Conservation (phyloP, 2,888 invertebrate genomes). For the Zygogramma bicolorata region DNA sequence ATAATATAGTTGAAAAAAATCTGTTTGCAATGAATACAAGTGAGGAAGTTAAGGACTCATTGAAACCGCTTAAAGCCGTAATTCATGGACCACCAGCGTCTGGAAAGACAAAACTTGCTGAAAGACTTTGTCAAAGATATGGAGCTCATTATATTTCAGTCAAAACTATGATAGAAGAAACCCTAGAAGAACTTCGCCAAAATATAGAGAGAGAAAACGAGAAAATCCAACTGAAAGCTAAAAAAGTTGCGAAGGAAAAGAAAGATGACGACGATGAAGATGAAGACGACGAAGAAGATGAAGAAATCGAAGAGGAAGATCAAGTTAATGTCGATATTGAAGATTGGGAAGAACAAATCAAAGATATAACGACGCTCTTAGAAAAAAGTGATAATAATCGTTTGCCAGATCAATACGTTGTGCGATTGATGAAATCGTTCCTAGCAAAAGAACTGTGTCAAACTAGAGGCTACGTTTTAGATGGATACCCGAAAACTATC, state of each 20-base stretch:
- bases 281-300: constrained; percentile 49
- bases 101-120: constrained; percentile 74
- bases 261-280: constrained; percentile 55
- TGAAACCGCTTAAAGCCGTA: constrained; percentile 72
- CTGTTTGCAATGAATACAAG: not conserved
- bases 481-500: constrained; percentile 77
- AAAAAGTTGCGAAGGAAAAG: constrained; percentile 52
- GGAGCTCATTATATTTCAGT: constrained; percentile 71
- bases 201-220: constrained; percentile 48
- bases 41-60: not conserved
- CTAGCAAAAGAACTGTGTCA: constrained; percentile 73
- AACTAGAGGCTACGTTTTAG: constrained; percentile 83
- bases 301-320: constrained; percentile 56
- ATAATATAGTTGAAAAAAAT: not conserved
- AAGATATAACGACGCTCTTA: constrained; percentile 64
- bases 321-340: constrained; percentile 58
- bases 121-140: constrained; percentile 71
- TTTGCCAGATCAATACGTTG: constrained; percentile 65
- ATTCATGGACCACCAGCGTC: constrained; percentile 76
- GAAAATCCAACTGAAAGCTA: constrained; percentile 29
- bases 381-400: constrained; percentile 62
- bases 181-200: constrained; percentile 67
- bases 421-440: constrained; percentile 68
- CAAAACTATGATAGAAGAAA: constrained; percentile 70
- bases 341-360: constrained; percentile 63